Evolutionary conservation across 2,888 invertebrate species (phyloP).

Genomic region (Venusia cambrica): DNA sequence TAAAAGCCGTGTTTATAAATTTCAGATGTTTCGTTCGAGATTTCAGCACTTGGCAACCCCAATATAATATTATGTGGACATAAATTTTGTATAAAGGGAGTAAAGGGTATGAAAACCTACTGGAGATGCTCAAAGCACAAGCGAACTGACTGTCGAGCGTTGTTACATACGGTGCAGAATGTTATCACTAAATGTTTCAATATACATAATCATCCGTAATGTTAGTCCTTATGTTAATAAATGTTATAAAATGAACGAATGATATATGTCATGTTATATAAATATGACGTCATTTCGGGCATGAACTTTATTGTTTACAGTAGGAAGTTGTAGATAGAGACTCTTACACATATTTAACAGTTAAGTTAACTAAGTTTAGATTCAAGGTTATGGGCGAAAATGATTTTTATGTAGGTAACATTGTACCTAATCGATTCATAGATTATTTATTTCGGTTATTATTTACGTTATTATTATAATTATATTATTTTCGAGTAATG

Average conservation of each 20-base stretch:
- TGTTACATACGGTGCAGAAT: constrained; percentile 26
- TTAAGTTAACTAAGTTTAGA: constrained; percentile 1
- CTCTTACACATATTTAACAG: too few relatives aligned
- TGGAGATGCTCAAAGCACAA: constrained; percentile 38
- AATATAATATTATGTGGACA: constrained; percentile 38
- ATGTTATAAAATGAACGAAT: too few relatives aligned
- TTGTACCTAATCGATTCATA: too few relatives aligned
- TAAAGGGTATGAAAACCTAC: constrained; percentile 30
- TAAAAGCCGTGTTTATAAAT: too few relatives aligned
- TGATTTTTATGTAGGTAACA: background rate
- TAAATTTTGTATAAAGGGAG: constrained; percentile 38
- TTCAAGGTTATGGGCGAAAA: constrained; percentile 7
- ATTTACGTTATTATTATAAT: too few relatives aligned
- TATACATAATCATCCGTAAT: constrained; percentile 21
- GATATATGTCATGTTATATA: too few relatives aligned
- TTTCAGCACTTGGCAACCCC: constrained; percentile 35
- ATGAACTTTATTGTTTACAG: too few relatives aligned
- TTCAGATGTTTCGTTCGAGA: constrained; percentile 31
- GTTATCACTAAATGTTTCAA: constrained; percentile 17
- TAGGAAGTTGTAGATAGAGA: too few relatives aligned
- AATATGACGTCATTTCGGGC: too few relatives aligned
- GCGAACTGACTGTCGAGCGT: constrained; percentile 28
- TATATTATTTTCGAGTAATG: too few relatives aligned
- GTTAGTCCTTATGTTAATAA: too few relatives aligned
- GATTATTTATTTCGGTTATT: too few relatives aligned